These are phyloP conservation scores for Ailurus styani DNA, from an alignment of 2,113 vertebrate genomes.

Conservation along the genomic window DNA sequence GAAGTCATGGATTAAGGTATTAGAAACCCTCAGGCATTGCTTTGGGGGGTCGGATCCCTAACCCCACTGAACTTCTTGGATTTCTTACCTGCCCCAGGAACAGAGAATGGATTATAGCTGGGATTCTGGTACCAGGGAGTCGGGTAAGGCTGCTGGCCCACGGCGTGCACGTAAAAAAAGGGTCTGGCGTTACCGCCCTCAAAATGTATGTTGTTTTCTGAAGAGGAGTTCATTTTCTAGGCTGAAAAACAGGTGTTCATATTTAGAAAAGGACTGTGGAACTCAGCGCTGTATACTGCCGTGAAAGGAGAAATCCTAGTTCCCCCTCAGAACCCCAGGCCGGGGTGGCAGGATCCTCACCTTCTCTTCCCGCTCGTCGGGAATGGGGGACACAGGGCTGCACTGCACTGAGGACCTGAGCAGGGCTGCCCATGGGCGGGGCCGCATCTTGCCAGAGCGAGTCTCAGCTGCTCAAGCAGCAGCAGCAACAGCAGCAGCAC, in stretches of 20 bases:
- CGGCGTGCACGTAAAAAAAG: constrained; percentile 73
- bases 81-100: constrained; percentile 74
- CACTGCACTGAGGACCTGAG: rapidly evolving
- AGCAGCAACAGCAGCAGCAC: not conserved
- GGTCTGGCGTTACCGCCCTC: constrained; percentile 67
- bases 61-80: not conserved
- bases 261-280: not conserved
- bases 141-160: not conserved
- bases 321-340: not conserved
- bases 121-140: constrained; percentile 74
- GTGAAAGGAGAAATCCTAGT: not conserved
- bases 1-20: too few relatives aligned
- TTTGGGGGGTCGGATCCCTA: not conserved
- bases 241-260: not conserved
- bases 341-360: not conserved
- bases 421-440: too few relatives aligned
- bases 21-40: too few relatives aligned
- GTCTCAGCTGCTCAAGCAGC: too few relatives aligned
- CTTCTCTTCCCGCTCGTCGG: not conserved
- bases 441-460: too few relatives aligned
- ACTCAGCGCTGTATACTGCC: not conserved
- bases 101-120: constrained; percentile 58
- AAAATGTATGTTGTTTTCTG: constrained; percentile 70
- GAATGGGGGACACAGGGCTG: not conserved
- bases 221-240: constrained; percentile 70